These are phyloP conservation scores for Silvanus unidentatus DNA, from an alignment of 2,888 invertebrate species.

Conservation along the genomic window DNA sequence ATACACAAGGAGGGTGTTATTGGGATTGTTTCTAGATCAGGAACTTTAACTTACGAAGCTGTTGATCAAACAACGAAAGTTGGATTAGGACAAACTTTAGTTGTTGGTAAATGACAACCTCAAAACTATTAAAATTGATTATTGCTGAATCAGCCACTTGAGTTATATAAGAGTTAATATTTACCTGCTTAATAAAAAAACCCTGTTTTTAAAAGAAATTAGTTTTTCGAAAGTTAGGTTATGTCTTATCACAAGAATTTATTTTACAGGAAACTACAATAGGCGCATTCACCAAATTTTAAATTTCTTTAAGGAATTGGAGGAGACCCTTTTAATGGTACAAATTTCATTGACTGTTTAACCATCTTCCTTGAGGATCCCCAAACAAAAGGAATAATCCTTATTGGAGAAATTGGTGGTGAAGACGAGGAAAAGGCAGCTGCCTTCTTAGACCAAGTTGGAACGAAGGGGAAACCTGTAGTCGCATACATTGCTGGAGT, in stretches of 20 bases:
- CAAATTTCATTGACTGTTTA: constrained; percentile 85
- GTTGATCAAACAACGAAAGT: constrained; percentile 66
- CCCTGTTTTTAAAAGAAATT: too few relatives aligned
- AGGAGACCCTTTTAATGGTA: constrained; percentile 36
- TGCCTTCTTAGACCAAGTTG: constrained; percentile 73
- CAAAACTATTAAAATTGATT: too few relatives aligned
- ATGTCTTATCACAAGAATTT: too few relatives aligned
- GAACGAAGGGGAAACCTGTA: constrained; percentile 84
- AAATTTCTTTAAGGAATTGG: constrained; percentile 53
- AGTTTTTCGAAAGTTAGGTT: too few relatives aligned
- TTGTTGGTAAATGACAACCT: constrained; percentile 76
- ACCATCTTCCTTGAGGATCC: constrained; percentile 89
- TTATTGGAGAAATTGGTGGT: constrained; percentile 92
- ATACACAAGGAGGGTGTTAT: constrained; percentile 68
- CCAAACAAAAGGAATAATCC: constrained; percentile 88
- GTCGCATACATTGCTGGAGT: constrained; percentile 97
- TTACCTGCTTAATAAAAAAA: too few relatives aligned
- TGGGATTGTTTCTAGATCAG: constrained; percentile 60
- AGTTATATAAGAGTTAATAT: too few relatives aligned
- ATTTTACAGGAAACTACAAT: too few relatives aligned
- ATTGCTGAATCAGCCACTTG: too few relatives aligned
- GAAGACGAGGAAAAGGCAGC: constrained; percentile 93
- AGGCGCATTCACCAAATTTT: too few relatives aligned
- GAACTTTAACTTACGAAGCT: constrained; percentile 70
- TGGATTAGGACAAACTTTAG: constrained; percentile 88